Percentiles rank a stretch among this genome's conserved stretches.
Conservation (phyloP, 2,888 invertebrate species). For the Drosophila formosana region DNA sequence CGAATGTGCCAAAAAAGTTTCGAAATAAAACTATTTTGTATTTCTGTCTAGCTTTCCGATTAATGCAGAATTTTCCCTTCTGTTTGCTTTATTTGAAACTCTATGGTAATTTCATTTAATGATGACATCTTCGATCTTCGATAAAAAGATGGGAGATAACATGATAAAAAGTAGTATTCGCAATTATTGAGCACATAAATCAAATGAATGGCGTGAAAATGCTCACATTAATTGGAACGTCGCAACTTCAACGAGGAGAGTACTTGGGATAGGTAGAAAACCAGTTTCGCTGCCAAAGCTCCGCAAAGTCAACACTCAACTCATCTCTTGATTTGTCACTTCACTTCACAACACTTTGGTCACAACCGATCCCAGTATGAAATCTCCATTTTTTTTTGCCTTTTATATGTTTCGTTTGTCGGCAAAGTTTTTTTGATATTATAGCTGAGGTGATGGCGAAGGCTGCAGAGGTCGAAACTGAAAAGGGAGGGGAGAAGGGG, state of each 20-base stretch:
- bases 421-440: constrained; percentile 75
- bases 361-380: constrained; percentile 19
- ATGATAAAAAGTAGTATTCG: constrained; percentile 4
- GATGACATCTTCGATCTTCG: constrained; percentile 14
- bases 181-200: constrained; percentile 65
- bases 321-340: constrained; percentile 51
- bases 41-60: not conserved
- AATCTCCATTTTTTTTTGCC: constrained; percentile 23
- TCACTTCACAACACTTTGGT: constrained; percentile 30
- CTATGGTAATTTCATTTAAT: constrained; percentile 9
- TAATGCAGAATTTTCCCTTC: not conserved
- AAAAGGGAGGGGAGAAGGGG: not conserved
- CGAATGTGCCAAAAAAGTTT: too few species aligned
- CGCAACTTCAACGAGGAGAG: constrained; percentile 10
- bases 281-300: constrained; percentile 46
- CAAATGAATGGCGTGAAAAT: constrained; percentile 70
- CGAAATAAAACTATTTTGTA: too few species aligned
- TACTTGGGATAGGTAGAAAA: constrained; percentile 33
- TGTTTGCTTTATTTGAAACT: not conserved
- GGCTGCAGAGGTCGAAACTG: not conserved
- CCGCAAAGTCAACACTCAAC: constrained; percentile 24
- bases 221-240: constrained; percentile 62
- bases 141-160: constrained; percentile 9
- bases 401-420: constrained; percentile 57
- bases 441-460: constrained; percentile 13